Base-by-base conservation (phyloP, 2,113 vertebrate species). In the Saguinus midas region DNA sequence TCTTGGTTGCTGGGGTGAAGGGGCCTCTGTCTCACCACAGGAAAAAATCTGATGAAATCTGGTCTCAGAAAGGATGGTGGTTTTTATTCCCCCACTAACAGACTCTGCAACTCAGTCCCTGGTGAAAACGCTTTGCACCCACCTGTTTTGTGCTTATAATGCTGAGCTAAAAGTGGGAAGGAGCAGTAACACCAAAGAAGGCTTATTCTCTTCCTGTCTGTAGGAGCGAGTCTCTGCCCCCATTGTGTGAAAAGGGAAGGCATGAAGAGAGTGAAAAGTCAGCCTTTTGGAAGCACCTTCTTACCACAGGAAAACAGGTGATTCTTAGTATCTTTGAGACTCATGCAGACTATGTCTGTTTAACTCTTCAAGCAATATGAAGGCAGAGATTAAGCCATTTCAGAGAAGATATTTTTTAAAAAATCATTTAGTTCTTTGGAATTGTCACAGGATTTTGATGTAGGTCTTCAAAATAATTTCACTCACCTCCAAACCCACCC, bases 1-100 rank as follows among this genome's bases (percentile, higher is more conserved):
- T 97, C 94, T 91, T 96, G 95, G 98, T 98, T 98, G 98, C 98
- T 98, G 96, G 97, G 98, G 97, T 98, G 95, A 98, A 98, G 97
- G 75, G 98, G 95, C 98, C 97, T 97, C 96, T 98, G 97, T 27
- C 95, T 97, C 97, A 93, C 97, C 70, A 0, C 70, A 0, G 97
- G 98, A 95, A 97, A 64, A 96, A 97, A 43, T 92, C 75, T 87
- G 96, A 98, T 98, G 96, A 98, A 97, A 93, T 97, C 95, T 16
- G 45, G 91, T 37, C 90, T 98, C 94, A 64, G 90, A 92, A 97
- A 97, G 87, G 83, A 82, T 58, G 73, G 40, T 91, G 64, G 8
- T 91, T 93, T 91, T 40, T 9, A 35, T 4, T 7, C 13, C 14
- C 50, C 23, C 9, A 10, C 17, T 45, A 37, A 35, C 13, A 95